These are phyloP conservation scores for Campoplex nolae DNA, from an alignment of 2,888 invertebrate genomes.

Conservation along the genomic window DNA sequence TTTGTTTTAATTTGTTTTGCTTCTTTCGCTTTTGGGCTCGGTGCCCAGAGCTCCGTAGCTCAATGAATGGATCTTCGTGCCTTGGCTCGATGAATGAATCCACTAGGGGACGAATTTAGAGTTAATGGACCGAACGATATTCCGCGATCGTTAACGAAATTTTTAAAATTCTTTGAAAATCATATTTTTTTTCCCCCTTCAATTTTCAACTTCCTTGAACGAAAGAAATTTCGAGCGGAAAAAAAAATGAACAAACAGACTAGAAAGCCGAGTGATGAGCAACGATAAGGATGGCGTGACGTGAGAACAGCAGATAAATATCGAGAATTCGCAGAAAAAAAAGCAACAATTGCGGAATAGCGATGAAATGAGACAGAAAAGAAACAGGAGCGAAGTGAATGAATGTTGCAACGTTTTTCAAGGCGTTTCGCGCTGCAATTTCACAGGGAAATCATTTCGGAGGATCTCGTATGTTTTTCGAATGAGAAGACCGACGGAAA, in stretches of 20 bases:
- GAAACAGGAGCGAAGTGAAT: neutral
- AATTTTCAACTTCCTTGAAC: constrained; percentile 5
- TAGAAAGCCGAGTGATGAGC: constrained; percentile 29
- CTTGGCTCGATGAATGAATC: constrained; percentile 33
- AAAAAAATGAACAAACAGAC: constrained; percentile 1
- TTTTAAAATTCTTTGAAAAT: neutral
- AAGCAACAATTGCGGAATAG: constrained; percentile 30
- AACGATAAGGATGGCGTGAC: constrained; percentile 31
- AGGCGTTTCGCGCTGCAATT: constrained; percentile 30
- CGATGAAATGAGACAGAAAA: constrained; percentile 22
- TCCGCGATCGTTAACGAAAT: neutral
- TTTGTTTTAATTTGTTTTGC: constrained; percentile 6
- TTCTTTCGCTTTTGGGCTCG: constrained; percentile 17
- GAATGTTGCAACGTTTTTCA: constrained; percentile 40
- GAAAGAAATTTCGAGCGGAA: neutral
- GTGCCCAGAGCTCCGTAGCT: constrained; percentile 1
- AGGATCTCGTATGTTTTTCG: constrained; percentile 57
- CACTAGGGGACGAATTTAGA: constrained; percentile 11
- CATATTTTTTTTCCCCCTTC: too few relatives aligned
- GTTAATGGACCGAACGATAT: constrained; percentile 14
- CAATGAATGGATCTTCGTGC: constrained; percentile 14
- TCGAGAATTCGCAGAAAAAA: constrained; percentile 19
- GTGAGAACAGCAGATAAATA: constrained; percentile 59
- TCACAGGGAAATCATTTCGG: constrained; percentile 46
- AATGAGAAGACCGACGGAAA: constrained; percentile 26